Evolutionary conservation across 2,888 invertebrate species (phyloP), one percentile per base, ranked within the genome.

Genomic region (Athripsodes cinereus): DNA sequence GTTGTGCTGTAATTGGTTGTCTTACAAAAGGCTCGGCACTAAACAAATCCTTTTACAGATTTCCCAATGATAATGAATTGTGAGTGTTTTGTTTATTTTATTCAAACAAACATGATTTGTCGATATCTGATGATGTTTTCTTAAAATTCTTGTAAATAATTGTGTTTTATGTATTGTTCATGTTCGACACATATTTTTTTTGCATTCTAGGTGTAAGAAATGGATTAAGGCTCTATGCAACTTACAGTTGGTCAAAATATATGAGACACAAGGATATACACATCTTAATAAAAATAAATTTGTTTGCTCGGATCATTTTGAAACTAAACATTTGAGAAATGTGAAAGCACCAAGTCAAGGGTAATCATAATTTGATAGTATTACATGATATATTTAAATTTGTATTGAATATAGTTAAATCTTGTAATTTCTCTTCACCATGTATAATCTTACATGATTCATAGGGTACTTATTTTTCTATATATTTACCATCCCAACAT

Each of bases 31-130:
- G 40, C 2, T 40, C 40, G 2, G 13, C 40, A 2, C 16, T 8
- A 16, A 40, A 40, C 40, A 40, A 40, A 40, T 40, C 40, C 40
- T 40, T 40, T 40, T 40, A 40, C 40, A 40, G 40, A 40, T 40
- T 40, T 40, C 40, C 40, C 13, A 40, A 40, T 40, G 40, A 40
- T 40, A 13, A 40, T n/a, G 40, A 40, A 40, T 40, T 40, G 40
- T 40, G 13, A 40, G 40, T 40, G 16, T 13, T 40, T 40, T 40
- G 40, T 13, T 40, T 26, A n/a, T n/a, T n/a, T n/a, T n/a, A n/a
- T n/a, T n/a, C n/a, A n/a, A n/a, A n/a, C 31, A 31, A 31, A 31
- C 11, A 6, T 11, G 31, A 31, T 11, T 31, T 31, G 31, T 31
- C 31, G 11, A 31, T 8, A 8, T 6, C 31, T 31, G 11, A 11